Conservation (phyloP, 2,888 invertebrate species). For the Lasioglossum lativentre region DNA sequence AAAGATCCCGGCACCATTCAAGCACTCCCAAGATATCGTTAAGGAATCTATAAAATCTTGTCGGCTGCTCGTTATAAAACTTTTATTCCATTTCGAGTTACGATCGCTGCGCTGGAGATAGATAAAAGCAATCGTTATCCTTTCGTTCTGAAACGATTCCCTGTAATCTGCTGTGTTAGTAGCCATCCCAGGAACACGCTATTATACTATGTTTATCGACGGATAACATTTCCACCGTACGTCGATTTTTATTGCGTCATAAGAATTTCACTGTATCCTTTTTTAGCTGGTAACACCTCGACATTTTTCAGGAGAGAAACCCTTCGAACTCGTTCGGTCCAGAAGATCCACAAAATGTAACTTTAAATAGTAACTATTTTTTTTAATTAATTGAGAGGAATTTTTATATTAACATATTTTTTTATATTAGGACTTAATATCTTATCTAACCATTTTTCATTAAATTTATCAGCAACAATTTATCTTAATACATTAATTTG, state of each 20-base stretch:
- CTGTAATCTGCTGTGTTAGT: not conserved
- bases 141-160: not conserved
- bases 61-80: slow-evolving; percentile 17
- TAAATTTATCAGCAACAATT: too few species aligned
- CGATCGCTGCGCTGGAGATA: not conserved
- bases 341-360: not conserved
- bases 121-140: not conserved
- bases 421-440: too few species aligned
- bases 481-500: too few species aligned
- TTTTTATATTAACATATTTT: too few species aligned
- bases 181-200: not conserved
- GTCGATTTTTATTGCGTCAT: not conserved
- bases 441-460: too few species aligned
- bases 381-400: too few species aligned
- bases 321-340: not conserved
- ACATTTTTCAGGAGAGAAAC: not conserved
- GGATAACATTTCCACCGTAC: not conserved
- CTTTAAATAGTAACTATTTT: too few species aligned
- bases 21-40: not conserved
- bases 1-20: not conserved
- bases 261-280: not conserved
- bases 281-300: not conserved
- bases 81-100: slow-evolving; percentile 12
- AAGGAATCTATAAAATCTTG: slow-evolving; percentile 33
- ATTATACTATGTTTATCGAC: not conserved